Conservation (phyloP, 1,140 invertebrate species). For the Pantala flavescens region DNA sequence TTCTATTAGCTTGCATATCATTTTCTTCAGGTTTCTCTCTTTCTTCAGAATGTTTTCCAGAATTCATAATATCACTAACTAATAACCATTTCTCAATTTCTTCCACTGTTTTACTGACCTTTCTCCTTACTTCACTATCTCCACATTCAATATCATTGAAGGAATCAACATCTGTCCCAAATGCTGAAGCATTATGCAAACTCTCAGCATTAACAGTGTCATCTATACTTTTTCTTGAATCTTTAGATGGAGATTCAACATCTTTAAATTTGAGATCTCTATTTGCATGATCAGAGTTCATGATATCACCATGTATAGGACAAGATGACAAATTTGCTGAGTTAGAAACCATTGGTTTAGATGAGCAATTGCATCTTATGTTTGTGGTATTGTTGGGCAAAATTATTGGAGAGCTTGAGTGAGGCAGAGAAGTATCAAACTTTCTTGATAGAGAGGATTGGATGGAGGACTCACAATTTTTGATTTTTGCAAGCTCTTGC, state of each 20-base stretch:
- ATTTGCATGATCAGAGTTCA: not conserved
- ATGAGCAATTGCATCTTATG: not conserved
- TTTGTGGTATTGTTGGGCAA: not conserved
- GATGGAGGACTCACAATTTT: not conserved
- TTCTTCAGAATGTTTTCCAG: not conserved
- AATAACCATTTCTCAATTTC: not conserved
- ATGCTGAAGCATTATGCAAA: not conserved
- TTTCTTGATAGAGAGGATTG: not conserved
- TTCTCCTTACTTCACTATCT: not conserved
- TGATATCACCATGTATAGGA: not conserved
- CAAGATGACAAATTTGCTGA: not conserved
- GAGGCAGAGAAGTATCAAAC: not conserved
- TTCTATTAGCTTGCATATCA: not conserved
- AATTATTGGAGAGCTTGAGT: not conserved
- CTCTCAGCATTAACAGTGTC: conserved; percentile 14
- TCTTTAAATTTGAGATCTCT: not conserved
- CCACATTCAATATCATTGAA: conserved; percentile 2
- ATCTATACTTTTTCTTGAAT: conserved; percentile 3
- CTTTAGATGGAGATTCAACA: not conserved
- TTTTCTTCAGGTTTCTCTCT: not conserved
- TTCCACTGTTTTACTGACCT: conserved; percentile 6
- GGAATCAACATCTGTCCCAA: not conserved
- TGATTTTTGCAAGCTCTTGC: not conserved
- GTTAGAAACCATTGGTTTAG: not conserved
- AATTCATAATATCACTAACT: not conserved